Evolutionary conservation across 2,888 invertebrate genomes (phyloP).

Genomic region (Caenorhabditis becei): DNA sequence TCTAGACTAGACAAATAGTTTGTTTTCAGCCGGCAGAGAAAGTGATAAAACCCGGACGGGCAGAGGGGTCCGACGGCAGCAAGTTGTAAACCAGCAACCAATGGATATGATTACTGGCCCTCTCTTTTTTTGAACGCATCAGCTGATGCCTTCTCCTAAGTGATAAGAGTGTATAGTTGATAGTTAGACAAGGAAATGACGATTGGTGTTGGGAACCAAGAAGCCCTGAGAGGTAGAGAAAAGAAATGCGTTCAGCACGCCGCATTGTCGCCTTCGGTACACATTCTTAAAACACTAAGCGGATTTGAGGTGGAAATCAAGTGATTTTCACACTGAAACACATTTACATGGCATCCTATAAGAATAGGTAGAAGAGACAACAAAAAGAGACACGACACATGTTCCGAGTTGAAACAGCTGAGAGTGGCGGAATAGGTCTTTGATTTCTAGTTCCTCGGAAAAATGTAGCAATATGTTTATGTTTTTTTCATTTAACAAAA

Average conservation of each 20-base stretch:
- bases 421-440: conserved; percentile 20
- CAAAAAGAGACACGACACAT: conserved; percentile 15
- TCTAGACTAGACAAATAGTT: not conserved
- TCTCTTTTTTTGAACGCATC: conserved; percentile 22
- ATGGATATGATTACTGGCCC: conserved; percentile 13
- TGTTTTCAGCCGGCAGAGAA: not conserved
- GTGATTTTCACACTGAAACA: conserved; percentile 41
- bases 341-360: conserved; percentile 1
- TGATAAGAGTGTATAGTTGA: conserved; percentile 21
- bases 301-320: conserved; percentile 39
- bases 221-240: conserved; percentile 22
- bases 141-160: conserved; percentile 38
- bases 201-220: conserved; percentile 2
- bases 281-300: conserved; percentile 56
- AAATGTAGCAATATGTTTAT: conserved; percentile 15
- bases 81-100: conserved; percentile 48
- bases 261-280: conserved; percentile 55
- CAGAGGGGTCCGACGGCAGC: conserved; percentile 10
- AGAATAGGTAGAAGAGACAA: not conserved
- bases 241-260: conserved; percentile 46
- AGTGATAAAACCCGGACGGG: not conserved
- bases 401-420: conserved; percentile 11
- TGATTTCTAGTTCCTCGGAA: conserved; percentile 4
- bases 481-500: conserved; percentile 24
- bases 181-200: conserved; percentile 20